Evolutionary conservation across 2,888 invertebrate genomes (phyloP), one percentile per base, ranked within the genome.

Genomic region (Eilema sororculum): DNA sequence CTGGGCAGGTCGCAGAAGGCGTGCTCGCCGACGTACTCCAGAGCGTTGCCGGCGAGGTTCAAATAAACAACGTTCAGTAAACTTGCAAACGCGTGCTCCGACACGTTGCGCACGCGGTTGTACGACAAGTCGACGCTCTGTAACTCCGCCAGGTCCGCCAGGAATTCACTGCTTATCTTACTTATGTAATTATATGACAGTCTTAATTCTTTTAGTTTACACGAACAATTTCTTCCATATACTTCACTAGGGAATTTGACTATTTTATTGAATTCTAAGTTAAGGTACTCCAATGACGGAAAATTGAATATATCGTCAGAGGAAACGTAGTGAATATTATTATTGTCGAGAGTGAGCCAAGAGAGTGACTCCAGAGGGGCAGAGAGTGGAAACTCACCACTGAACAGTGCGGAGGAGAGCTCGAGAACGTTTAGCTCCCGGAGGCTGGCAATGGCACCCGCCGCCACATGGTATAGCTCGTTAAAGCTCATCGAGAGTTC

Each of bases 401-500:
- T 96, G 76, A 97, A 96, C 57, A 98, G 96, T 1, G 98, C 97
- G 80, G 98, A 97, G 52, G 98, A 98, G 33, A 98, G 94, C 88
- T 98, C 98, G 22, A 98, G 94, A 76, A 97, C 97, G 86, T 97
- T 97, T 65, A 98, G 96, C 28, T 96, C 94, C 8, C 97, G 96
- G 28, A 98, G 95, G 72, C 97, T 97, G 33, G 95, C 92, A 85
- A 98, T 97, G 5, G 83, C 78, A 0, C 96, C 96, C 0, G 96
- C 95, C 81, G 97, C 97, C 67, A 98, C 96, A 76, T 96, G 96
- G 72, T 96, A 96, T 65, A 99, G 95, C 78, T 97, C 97, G 88
- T 98, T 99, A 89, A 98, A 98, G 81, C 98, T 98, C 67, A 99
- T 93, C 85, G 97, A 97, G 20, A 99, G 96, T 90, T 98, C 98